Evolutionary conservation across 1,140 invertebrate genomes (phyloP), one percentile per base, ranked within the genome.

Genomic region (Gryon sp.): DNA sequence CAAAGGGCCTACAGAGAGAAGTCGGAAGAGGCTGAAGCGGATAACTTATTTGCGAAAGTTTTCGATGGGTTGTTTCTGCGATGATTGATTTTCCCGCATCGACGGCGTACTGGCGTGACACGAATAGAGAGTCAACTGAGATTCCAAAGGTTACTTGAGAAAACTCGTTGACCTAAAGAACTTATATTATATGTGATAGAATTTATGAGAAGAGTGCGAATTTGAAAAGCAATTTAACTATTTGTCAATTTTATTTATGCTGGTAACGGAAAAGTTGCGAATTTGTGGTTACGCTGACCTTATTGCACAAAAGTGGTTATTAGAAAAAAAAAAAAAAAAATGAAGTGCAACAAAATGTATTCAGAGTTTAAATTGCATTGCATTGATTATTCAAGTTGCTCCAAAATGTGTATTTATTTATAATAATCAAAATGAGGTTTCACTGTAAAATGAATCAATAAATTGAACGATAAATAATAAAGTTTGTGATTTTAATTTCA

Each of bases 31-130:
- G 20, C 19, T 28, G 30, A 8, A 24, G 32, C 43, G 46, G 59
- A 78, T 74, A 74, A 78, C 76, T 78, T 73, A 78, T 78, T 78
- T 78, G 36, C 43, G 6, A 63, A 78, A 78, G 76, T 78, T 73
- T 78, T 78, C 57, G 68, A 73, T 78, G 43, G 76, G 55, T 78
- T 78, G 76, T 78, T 78, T 78, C 68, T 68, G 62, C 50, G 55
- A 77, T 77, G 75, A 72, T 77, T 77, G 75, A 77, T 77, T 77
- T 77, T 77, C 46, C 48, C 55, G 66, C 59, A 77, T 77, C 74
- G 74, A 57, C 32, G 63, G 53, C 59, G 34, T 43, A 43, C 41
- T 76, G 34, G 43, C 66, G 53, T 72, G 66, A 77, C 74, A 60
- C 66, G 62, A 68, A 68, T 68, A 41, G 28, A 57, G 62, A 73